Percentiles rank a stretch among this genome's conserved stretches.
phyloP scores from a whole-genome alignment of 2,888 invertebrate species.

The Prosopocoilus inquinatus region DNA sequence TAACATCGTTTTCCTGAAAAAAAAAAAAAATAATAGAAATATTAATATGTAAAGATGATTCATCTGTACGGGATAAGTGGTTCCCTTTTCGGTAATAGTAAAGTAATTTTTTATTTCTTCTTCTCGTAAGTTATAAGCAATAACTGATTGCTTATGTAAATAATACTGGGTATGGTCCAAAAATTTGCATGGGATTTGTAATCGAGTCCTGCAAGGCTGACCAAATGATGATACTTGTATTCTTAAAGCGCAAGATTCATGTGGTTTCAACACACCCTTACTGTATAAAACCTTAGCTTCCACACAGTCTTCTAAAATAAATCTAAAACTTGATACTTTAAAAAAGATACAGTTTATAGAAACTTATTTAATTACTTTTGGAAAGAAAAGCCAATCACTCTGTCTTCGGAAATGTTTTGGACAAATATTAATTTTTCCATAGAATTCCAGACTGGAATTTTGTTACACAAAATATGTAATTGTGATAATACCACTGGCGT shows the following conservation, averaged over 20 bases:
- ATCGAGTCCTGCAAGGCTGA: conserved; percentile 39
- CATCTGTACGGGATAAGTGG: conserved; percentile 38
- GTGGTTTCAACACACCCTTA: conserved; percentile 45
- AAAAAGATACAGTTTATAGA: background rate
- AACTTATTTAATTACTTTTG: conserved; percentile 6
- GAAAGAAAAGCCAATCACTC: conserved; percentile 10
- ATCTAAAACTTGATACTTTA: conserved; percentile 31
- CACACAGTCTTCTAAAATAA: conserved; percentile 36
- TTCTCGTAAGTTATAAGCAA: conserved; percentile 30
- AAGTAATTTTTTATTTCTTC: conserved; percentile 43
- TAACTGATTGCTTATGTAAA: conserved; percentile 41
- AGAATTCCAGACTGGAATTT: conserved; percentile 5
- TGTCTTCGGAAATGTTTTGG: conserved; percentile 7
- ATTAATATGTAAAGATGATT: background rate
- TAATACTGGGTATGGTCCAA: conserved; percentile 44
- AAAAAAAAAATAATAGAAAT: background rate
- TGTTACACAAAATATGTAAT: background rate
- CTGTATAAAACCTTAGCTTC: conserved; percentile 34
- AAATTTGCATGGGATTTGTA: conserved; percentile 44
- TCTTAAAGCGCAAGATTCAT: conserved; percentile 41
- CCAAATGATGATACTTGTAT: conserved; percentile 41
- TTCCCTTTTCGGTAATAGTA: conserved; percentile 46
- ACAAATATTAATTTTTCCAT: conserved; percentile 6
- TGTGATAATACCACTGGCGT: background rate
- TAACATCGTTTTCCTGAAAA: conserved; percentile 37